Evolutionary conservation across 1,140 invertebrate species (phyloP), one percentile per base, ranked within the genome.

Genomic region (Odontomachus brunneus): DNA sequence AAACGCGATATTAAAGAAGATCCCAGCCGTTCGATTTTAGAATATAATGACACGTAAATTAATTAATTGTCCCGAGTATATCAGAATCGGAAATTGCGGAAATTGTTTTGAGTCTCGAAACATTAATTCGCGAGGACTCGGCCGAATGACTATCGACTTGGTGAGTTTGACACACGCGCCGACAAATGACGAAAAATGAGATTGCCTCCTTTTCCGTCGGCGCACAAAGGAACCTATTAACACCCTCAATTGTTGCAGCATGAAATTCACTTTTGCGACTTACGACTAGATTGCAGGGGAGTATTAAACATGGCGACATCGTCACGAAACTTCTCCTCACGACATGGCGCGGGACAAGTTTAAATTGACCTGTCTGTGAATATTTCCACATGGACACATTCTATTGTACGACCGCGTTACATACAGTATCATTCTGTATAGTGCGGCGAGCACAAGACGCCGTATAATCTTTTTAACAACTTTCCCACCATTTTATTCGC

Each of bases 1-100:
- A 80, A 80, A 80, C 57, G 51, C 33, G 3, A 80, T 71, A 59
- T 71, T 80, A 80, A 80, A 71, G 75, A 71, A 80, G 65, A 59
- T 71, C 69, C 22, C 51, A 14, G 33, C 57, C 57, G 65, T 69
- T 48, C 69, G 71, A 80, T 71, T 80, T 69, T 80, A 80, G 65
- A n/a, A 69, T n/a, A 29, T 44, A 80, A 80, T 80, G 69, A 69
- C 49, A 69, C 33, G 44, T 55, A 12, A 80, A 80, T 71, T 69
- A 59, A 80, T 80, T 66, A 76, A 66, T 57, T 33, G 57, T 57
- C 33, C 38, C 12, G 24, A n/a, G n/a, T n/a, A 80, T 59, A 48
- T 69, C 33, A 24, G 26, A 48, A 48, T 57, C 51, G 69, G 75
- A 29, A 67, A 71, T 80, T 80, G 57, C 29, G 69, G 33, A 49